Evolutionary conservation across 1,140 invertebrate species (phyloP), one percentile per base, ranked within the genome.

Genomic region (Philopotamus ludificatus): DNA sequence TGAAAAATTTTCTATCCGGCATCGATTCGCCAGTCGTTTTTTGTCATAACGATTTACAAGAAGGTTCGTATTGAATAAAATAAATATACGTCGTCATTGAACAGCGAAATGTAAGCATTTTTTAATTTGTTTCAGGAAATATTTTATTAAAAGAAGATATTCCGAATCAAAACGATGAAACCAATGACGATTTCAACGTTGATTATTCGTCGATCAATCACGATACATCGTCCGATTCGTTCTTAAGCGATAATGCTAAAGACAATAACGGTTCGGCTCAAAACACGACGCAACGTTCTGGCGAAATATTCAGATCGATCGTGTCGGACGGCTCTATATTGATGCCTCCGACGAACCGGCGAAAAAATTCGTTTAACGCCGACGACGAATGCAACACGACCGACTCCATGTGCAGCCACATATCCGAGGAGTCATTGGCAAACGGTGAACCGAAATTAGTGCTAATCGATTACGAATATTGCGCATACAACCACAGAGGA

Each of bases 21-120:
- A 82, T 87, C 0, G 82, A 85, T n/a, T 90, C 92, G 63, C 92
- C 93, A 0, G 93, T 98, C 1, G 88, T 95, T 0, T 99, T 99
- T 77, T 97, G 94, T 74, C 97, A 99, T 78, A 99, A 99, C 77
- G 97, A 99, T 75, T 82, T 98, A 75, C 96, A 99, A 79, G 94
- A 97, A 84, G 97, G 96, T 76, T 87, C 84, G 57, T 63, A 1
- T 57, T 39, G 16, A 21, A 20, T 22, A 20, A n/a, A n/a, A n/a
- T 45, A 15, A 7, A 45, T 45, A 4, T 7, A 45, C 20, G 4
- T 45, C 4, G 4, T 15, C 20, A 45, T 45, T 45, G 44, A 12
- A 7, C 12, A 7, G 28, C 28, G 12, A 34, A 12, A 34, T 34
- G 4, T 34, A 34, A 7, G 4, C 28, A 12, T 34, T 34, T 34